A percentile compares a stretch with the other conserved stretches of the same genome.
phyloP scores from a whole-genome alignment of 2,113 vertebrate species.

The Asarcornis scutulata region DNA sequence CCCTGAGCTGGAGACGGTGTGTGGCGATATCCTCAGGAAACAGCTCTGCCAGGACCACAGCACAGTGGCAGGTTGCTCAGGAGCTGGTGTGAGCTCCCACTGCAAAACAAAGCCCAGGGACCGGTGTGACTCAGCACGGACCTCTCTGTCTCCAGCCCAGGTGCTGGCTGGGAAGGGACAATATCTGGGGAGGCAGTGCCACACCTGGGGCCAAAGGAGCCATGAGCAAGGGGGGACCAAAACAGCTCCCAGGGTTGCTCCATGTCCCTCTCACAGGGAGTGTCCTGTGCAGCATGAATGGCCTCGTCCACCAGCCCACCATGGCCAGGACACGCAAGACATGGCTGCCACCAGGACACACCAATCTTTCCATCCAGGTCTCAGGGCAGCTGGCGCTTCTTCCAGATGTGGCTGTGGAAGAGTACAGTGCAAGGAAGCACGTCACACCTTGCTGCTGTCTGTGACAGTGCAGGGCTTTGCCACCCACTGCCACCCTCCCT shows the following conservation, averaged over 20 bases:
- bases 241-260: not conserved
- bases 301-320: not conserved
- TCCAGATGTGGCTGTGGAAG: no score
- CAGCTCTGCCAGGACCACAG: not conserved
- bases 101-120: not conserved
- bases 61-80: not conserved
- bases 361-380: not conserved
- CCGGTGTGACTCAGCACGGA: not conserved
- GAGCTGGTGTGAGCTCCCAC: not conserved
- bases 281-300: not conserved
- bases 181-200: not conserved
- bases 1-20: not conserved
- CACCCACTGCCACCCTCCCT: not conserved
- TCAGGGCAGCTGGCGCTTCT: not conserved
- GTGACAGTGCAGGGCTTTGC: not conserved
- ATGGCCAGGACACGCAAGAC: not conserved
- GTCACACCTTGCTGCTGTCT: not conserved
- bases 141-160: not conserved
- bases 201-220: not conserved
- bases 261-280: not conserved
- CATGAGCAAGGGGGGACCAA: not conserved
- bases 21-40: rapidly evolving
- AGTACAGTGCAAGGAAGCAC: not conserved
- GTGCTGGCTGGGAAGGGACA: not conserved
- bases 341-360: not conserved